Evolutionary conservation across 2,113 vertebrate genomes (phyloP).

Genomic region (Balaeniceps rex): DNA sequence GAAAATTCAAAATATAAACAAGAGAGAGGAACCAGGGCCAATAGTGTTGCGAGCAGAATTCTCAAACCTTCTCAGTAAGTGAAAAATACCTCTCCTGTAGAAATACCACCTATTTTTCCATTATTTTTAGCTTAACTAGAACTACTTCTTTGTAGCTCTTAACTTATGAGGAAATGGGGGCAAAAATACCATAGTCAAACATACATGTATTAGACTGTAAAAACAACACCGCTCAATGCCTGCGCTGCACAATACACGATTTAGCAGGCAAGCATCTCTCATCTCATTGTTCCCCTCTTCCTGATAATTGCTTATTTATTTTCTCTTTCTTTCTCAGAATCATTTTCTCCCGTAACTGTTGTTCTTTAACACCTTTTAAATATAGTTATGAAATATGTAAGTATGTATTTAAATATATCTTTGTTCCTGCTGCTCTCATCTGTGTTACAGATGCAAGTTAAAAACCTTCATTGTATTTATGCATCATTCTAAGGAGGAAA

Average conservation of each 20-base stretch:
- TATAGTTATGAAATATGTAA: neutral
- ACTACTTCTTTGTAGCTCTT: neutral
- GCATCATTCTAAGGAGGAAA: neutral
- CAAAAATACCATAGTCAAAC: neutral
- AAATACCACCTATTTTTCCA: neutral
- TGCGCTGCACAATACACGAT: neutral
- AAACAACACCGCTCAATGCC: neutral
- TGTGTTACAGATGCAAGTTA: neutral
- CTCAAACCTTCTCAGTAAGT: neutral
- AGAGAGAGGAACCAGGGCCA: neutral
- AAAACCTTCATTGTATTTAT: neutral
- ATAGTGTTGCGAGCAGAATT: neutral
- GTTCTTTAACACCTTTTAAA: neutral
- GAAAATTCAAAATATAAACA: constrained; percentile 55
- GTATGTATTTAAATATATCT: neutral
- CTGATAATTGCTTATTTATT: neutral
- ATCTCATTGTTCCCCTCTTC: neutral
- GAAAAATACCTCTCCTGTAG: neutral
- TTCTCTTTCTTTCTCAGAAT: neutral
- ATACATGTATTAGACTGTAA: neutral
- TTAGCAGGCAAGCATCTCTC: neutral
- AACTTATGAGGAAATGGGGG: neutral
- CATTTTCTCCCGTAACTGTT: neutral
- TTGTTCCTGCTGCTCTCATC: neutral
- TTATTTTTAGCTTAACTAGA: neutral